These are phyloP conservation scores for Xiphophorus maculatus DNA, from an alignment of 2,113 vertebrate species.

Conservation along the genomic window DNA sequence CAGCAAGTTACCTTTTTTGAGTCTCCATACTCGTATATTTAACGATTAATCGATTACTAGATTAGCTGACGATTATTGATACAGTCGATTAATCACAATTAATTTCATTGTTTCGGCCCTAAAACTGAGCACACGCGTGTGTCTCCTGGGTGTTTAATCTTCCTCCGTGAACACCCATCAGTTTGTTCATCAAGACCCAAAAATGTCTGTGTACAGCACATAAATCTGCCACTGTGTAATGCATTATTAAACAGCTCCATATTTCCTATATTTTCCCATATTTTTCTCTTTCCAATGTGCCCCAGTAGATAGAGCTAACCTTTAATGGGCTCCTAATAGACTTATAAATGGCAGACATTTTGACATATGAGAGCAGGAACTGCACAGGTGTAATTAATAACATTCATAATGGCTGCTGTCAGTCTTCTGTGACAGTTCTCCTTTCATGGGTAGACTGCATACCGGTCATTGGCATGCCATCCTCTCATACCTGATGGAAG, in stretches of 20 bases:
- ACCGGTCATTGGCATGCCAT: neutral
- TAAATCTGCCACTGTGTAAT: neutral
- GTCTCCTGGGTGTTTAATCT: neutral
- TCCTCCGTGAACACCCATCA: neutral
- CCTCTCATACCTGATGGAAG: constrained; percentile 7
- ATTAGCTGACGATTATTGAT: too few species aligned
- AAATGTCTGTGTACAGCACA: neutral
- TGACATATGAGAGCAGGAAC: constrained; percentile 26
- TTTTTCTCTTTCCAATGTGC: constrained; percentile 1
- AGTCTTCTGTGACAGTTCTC: constrained; percentile 16
- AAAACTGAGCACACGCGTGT: too few species aligned
- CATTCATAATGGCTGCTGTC: constrained; percentile 36
- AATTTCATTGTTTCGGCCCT: too few species aligned
- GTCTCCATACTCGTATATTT: too few species aligned
- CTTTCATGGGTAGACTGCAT: constrained; percentile 3
- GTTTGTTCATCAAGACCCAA: neutral
- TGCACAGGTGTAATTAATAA: constrained; percentile 25
- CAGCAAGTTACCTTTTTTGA: too few species aligned
- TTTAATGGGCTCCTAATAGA: constrained; percentile 32
- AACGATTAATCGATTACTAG: too few species aligned
- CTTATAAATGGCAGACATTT: constrained; percentile 31
- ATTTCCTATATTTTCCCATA: neutral
- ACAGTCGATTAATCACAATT: too few species aligned
- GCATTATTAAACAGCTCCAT: neutral
- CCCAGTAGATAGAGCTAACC: constrained; percentile 6